phyloP scores from a whole-genome alignment of 1,140 invertebrate species.

The Drosophila sucinea region DNA sequence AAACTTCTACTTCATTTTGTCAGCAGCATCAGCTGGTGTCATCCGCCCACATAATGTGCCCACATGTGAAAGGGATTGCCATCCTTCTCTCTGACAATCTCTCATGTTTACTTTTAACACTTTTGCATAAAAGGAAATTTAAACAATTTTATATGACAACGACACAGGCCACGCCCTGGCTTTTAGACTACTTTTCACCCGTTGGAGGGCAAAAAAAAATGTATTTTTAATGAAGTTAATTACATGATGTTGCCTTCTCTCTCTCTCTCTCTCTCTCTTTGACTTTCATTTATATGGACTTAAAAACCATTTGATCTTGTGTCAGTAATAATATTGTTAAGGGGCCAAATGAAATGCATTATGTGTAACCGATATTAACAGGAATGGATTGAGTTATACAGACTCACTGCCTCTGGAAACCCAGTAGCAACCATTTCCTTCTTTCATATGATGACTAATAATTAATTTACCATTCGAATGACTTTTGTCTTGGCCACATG shows the following conservation, averaged over 20 bases:
- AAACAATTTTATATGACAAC: conserved; percentile 56
- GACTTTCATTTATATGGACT: conserved; percentile 32
- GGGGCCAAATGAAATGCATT: too few relatives aligned
- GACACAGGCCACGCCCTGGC: conserved; percentile 6
- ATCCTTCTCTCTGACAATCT: conserved; percentile 30
- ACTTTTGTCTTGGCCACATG: too few relatives aligned
- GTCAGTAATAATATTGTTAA: background rate
- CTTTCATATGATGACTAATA: too few relatives aligned
- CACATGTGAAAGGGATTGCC: conserved; percentile 49
- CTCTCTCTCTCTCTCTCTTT: background rate
- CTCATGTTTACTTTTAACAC: conserved; percentile 33
- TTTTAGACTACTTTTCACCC: conserved; percentile 1
- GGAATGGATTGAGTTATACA: too few relatives aligned
- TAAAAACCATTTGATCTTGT: background rate
- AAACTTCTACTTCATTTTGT: background rate
- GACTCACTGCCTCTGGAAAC: too few relatives aligned
- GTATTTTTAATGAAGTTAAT: conserved; percentile 73
- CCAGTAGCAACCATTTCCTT: too few relatives aligned
- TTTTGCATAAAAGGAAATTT: conserved; percentile 56
- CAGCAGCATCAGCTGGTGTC: background rate
- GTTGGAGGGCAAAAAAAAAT: conserved; percentile 36
- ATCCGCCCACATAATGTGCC: conserved; percentile 22
- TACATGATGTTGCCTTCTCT: conserved; percentile 28
- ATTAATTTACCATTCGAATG: too few relatives aligned
- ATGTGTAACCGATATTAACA: too few relatives aligned